A percentile compares a stretch with the other conserved stretches of the same genome.
phyloP scores from a whole-genome alignment of 1,140 invertebrate genomes.

The Gerris buenoi region DNA sequence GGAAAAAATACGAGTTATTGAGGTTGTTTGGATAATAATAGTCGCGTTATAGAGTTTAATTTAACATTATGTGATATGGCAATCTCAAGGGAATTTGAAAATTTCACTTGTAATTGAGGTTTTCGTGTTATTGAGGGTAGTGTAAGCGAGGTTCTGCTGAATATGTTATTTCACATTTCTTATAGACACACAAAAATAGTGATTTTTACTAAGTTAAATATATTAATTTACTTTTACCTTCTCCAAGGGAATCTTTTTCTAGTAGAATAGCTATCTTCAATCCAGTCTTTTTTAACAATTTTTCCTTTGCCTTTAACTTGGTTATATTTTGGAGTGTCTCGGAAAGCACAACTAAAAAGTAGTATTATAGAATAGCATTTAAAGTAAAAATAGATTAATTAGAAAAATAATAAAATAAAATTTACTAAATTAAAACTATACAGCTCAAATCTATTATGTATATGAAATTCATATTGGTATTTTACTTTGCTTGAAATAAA shows the following conservation, averaged over 20 bases:
- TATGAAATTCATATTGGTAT: no score
- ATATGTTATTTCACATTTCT: not conserved
- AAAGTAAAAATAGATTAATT: no score
- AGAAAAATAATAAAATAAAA: no score
- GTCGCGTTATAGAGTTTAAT: not conserved
- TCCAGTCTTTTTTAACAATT: slow-evolving; percentile 63
- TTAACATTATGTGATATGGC: not conserved
- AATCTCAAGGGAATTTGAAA: not conserved
- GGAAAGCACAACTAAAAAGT: slow-evolving; percentile 61
- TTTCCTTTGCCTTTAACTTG: slow-evolving; percentile 49
- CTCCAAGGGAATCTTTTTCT: slow-evolving; percentile 56
- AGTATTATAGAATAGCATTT: no score
- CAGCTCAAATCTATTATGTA: no score
- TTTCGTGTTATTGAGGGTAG: not conserved
- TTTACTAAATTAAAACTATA: no score
- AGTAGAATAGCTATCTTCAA: slow-evolving; percentile 46
- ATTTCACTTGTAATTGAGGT: not conserved
- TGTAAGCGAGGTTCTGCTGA: not conserved
- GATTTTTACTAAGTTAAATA: not conserved
- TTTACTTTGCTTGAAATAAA: no score
- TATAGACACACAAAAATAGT: not conserved
- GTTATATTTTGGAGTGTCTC: slow-evolving; percentile 72
- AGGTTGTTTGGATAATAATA: no score
- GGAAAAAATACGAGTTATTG: no score
- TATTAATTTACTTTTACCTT: slow-evolving; percentile 29